Evolutionary conservation across 2,113 vertebrate species (phyloP).

Genomic region (Nyctereutes procyonoides): DNA sequence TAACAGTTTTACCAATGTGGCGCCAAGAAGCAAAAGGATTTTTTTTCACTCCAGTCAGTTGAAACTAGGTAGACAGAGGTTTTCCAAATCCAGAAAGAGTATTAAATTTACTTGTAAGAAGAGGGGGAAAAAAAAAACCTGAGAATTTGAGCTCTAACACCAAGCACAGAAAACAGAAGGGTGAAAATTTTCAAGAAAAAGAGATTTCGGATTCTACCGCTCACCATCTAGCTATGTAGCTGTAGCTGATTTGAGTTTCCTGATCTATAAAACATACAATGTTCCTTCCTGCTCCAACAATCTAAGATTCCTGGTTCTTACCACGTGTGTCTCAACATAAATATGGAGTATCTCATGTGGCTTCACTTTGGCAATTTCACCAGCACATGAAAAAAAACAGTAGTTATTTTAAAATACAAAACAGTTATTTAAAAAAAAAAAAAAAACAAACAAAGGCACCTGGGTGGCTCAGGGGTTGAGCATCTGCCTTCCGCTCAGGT

Average conservation of each 20-base stretch:
- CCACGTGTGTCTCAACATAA: neutral
- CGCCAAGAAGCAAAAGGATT: neutral
- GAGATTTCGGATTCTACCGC: neutral
- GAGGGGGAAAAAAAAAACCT: neutral
- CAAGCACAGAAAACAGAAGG: neutral
- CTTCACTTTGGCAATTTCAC: slow-evolving; percentile 11
- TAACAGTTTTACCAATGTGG: neutral
- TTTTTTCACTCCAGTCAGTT: neutral
- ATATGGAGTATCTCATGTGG: neutral
- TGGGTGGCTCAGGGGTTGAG: no score
- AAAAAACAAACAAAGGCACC: neutral
- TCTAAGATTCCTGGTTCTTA: neutral
- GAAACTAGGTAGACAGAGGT: slow-evolving; percentile 20
- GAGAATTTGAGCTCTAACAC: neutral
- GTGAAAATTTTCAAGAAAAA: slow-evolving; percentile 31
- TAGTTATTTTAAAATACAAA: slow-evolving; percentile 19
- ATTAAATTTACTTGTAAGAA: slow-evolving; percentile 30
- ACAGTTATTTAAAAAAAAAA: slow-evolving; percentile 23
- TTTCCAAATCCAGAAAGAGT: slow-evolving; percentile 53
- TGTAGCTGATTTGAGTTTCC: neutral
- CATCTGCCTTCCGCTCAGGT: no score
- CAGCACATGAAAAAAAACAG: neutral
- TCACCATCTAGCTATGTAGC: neutral
- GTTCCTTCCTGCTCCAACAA: slow-evolving; percentile 1
- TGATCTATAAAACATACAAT: neutral